These are phyloP conservation scores for Fratercula arctica DNA, from an alignment of 2,797 vertebrate species.

Conservation along the genomic window DNA sequence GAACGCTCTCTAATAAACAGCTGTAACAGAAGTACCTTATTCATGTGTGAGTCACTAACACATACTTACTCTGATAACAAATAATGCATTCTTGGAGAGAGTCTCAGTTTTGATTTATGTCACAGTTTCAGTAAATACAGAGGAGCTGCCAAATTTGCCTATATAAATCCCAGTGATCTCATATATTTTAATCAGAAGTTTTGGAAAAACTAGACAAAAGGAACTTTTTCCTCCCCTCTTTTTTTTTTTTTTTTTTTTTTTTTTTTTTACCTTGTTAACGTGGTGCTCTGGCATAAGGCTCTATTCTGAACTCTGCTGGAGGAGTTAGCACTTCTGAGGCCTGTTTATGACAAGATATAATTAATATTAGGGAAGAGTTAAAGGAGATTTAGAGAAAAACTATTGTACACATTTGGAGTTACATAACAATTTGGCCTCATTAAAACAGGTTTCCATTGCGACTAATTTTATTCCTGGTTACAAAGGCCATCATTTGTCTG, in stretches of 20 bases:
- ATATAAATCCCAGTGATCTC: constrained; percentile 36
- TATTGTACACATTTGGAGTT: constrained; percentile 55
- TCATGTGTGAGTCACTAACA: constrained; percentile 36
- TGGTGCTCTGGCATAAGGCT: background rate
- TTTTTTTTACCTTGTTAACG: constrained; percentile 32
- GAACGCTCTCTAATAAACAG: constrained; percentile 39
- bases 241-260: background rate
- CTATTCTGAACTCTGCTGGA: constrained; percentile 47
- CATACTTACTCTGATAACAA: constrained; percentile 47
- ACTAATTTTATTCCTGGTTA: constrained; percentile 64
- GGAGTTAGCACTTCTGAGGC: background rate
- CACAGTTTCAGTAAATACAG: constrained; percentile 38
- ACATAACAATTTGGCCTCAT: constrained; percentile 73
- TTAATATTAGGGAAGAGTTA: constrained; percentile 62
- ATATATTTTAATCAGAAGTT: constrained; percentile 39
- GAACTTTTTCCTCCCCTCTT: background rate
- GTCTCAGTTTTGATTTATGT: constrained; percentile 43
- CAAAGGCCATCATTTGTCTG: constrained; percentile 59
- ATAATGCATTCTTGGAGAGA: constrained; percentile 38
- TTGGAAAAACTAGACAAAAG: constrained; percentile 23
- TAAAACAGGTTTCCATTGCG: constrained; percentile 68
- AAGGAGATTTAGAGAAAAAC: constrained; percentile 39
- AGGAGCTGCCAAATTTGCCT: constrained; percentile 37
- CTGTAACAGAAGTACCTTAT: constrained; percentile 52
- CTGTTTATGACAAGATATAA: constrained; percentile 48